Evolutionary conservation across 2,113 vertebrate species (phyloP), one percentile per base, ranked within the genome.

Genomic region (Toxotes chatareus): DNA sequence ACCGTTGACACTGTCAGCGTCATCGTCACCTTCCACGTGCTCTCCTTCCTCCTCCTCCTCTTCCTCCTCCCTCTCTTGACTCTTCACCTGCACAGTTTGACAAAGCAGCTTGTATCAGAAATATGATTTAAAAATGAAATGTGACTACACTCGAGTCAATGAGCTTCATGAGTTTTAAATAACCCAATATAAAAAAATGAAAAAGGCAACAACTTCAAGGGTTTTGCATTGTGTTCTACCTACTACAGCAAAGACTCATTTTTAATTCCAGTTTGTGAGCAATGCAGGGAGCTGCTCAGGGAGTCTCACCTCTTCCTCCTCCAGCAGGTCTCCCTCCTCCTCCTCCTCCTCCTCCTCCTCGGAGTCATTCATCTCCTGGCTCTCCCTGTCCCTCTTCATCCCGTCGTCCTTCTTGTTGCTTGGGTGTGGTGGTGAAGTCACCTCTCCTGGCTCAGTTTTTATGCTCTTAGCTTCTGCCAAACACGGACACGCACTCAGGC

Each of bases 281-380:
- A 27, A 27, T 1, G 1, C 27, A 27, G 27, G 27, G 27, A 27
- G 27, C 27, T 27, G 42, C 11, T 44, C 2, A 51, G 3, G 19
- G 49, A 8, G 6, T 36, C 79, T 86, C 70, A 93, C 91, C 82
- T 96, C 95, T 49, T 96, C 95, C 63, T 93, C 91, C 64, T 96
- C 96, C 86, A 96, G 94, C 86, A 96, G 92, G 82, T 96, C 96
- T 57, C 89, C 92, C 57, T 93, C 93, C 13, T 94, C 93, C 3
- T 92, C 90, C 0, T 93, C 92, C 23, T 96, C 96, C 61, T 96
- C 96, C 31, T 97, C 96, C 0, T 96, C 96, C 31, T 97, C 96
- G 0, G 96, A 96, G 89, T 97, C 96, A n/a, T 96, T 96, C 34
- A 93, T 86, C 32, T 94, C 95, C 81, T 93, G 94, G 83, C 78